Percentiles rank a stretch among this genome's conserved stretches.
Conservation (phyloP, 2,797 vertebrate species). For the Antrozous pallidus region DNA sequence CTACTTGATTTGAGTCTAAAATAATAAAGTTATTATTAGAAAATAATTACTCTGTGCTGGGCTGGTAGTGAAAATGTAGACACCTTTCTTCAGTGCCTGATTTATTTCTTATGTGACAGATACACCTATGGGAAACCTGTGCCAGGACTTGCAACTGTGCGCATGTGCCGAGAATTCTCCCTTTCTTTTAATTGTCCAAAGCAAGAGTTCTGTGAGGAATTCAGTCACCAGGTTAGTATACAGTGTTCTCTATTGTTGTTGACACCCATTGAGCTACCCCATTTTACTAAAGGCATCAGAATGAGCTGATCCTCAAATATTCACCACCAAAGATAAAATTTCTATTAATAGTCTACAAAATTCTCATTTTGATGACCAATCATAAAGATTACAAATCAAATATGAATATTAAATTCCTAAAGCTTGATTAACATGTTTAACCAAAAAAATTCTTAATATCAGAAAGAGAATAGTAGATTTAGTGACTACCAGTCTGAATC, state of each 20-base stretch:
- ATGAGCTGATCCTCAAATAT: neutral
- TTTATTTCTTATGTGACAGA: conserved; percentile 51
- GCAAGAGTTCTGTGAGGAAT: conserved; percentile 71
- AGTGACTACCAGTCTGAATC: neutral
- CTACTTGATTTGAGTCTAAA: neutral
- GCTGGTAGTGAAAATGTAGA: neutral
- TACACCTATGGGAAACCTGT: conserved; percentile 82
- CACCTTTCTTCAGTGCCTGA: neutral
- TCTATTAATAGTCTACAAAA: neutral
- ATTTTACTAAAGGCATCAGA: neutral
- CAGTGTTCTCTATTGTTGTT: neutral
- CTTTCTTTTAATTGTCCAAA: neutral
- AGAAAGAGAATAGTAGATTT: neutral
- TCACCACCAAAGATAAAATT: neutral
- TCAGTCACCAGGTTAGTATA: conserved; percentile 73
- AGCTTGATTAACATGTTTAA: neutral
- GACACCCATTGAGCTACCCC: neutral
- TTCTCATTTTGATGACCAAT: neutral
- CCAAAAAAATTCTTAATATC: neutral
- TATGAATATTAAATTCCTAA: neutral
- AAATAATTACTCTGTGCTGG: neutral
- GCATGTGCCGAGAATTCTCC: conserved; percentile 70
- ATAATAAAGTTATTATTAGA: neutral
- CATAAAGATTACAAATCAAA: neutral
- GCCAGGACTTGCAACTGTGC: conserved; percentile 65